Evolutionary conservation across 2,113 vertebrate genomes (phyloP), one percentile per base, ranked within the genome.

Genomic region (Paedocypris sp.): DNA sequence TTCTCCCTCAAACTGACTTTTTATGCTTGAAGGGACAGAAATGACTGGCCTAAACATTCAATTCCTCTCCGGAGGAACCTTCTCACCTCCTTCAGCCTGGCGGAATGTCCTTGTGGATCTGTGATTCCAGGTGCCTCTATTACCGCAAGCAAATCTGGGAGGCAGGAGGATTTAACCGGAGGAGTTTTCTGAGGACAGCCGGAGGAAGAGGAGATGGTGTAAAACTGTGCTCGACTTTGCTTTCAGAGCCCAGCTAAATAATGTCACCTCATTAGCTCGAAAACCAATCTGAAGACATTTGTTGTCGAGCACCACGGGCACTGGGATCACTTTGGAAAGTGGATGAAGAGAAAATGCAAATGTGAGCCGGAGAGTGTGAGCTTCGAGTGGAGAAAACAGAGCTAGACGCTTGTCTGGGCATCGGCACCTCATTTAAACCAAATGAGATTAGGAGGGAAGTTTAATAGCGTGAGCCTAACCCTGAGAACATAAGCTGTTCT

Each of bases 401-500:
- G 39, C 20, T 47, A 35, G 8, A 63, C 53, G 23, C 22, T 26
- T 53, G 35, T 13, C 8, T 28, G 49, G 43, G 19, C 29, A 41
- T 20, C 53, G 25, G 31, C 13, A 43, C 13, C 23, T 46, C 54
- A 35, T 39, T 53, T 47, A 31, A 46, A 41, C 10, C 25, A 64
- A 69, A 76, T 56, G 57, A 28, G 39, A 62, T 60, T 38, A 60
- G 3, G 32, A 25, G 45, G 20, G 60, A 22, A 5, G 19, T 20
- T 32, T 42, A 16, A 29, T 42, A 29, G 43, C 11, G 11, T 20
- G 23, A n/a, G n/a, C n/a, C n/a, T 59, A 63, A 74, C 61, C 46
- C 75, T 70, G 47, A 62, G 42, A 29, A 66, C 42, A 66, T 36
- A 31, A 36, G 42, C 47, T 46, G 58, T 33, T 45, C 26, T 29